Evolutionary conservation across 2,113 vertebrate genomes (phyloP).

Genomic region (Gavia stellata): DNA sequence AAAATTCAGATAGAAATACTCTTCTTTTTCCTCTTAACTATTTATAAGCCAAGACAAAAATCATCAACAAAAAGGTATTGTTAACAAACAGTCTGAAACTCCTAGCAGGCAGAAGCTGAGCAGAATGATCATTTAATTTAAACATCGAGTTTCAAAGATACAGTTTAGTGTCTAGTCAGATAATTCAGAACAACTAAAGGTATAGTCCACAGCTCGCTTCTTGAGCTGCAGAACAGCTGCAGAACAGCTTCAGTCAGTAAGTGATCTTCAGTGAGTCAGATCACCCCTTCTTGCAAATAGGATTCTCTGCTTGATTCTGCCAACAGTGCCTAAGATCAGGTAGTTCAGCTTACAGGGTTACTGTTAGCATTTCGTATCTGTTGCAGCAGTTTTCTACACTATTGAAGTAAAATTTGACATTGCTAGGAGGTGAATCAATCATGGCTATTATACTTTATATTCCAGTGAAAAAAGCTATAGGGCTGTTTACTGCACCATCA

Average conservation of each 20-base stretch:
- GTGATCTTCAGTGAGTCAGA: not conserved
- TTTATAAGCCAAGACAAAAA: not conserved
- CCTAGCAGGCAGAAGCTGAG: not conserved
- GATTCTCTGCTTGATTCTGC: not conserved
- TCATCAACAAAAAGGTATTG: not conserved
- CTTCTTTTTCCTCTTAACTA: not conserved
- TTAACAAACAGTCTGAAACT: not conserved
- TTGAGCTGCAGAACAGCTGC: not conserved
- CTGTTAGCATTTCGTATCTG: not conserved
- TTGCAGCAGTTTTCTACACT: not conserved
- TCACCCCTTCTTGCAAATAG: not conserved
- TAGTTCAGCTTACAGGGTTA: not conserved
- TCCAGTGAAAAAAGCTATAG: not conserved
- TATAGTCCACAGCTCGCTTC: not conserved
- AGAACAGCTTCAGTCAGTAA: not conserved
- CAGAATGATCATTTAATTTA: not conserved
- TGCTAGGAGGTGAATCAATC: not conserved
- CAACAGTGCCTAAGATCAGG: not conserved
- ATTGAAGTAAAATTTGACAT: not conserved
- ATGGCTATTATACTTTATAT: not conserved
- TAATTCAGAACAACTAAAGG: not conserved
- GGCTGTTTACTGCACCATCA: constrained; percentile 12
- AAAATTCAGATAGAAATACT: not conserved
- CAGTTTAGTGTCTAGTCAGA: not conserved
- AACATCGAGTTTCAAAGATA: not conserved